A percentile compares a stretch with the other conserved stretches of the same genome.
Conservation (phyloP, 2,888 invertebrate genomes). For the Macrostomum cliftonense region DNA sequence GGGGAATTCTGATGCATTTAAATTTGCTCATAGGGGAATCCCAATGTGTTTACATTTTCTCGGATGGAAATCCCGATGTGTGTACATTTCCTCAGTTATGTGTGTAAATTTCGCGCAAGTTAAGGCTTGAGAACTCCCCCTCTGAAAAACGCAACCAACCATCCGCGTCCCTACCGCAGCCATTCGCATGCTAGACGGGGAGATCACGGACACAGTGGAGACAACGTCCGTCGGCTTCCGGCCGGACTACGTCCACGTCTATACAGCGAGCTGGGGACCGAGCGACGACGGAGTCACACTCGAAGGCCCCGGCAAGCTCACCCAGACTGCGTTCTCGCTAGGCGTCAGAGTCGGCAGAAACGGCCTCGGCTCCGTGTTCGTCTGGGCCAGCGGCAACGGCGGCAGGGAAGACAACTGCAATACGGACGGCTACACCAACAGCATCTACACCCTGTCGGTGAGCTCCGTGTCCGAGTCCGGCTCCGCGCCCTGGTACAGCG, state of each 20-base stretch:
- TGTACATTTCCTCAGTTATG: no score
- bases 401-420: constrained; percentile 74
- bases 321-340: constrained; percentile 30
- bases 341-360: constrained; percentile 31
- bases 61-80: no score
- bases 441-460: constrained; percentile 91
- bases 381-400: constrained; percentile 97
- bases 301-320: constrained; percentile 32
- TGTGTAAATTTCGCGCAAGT: no score
- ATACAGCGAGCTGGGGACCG: constrained; percentile 36
- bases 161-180: constrained; percentile 44
- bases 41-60: no score
- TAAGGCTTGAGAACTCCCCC: no score
- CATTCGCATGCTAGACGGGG: constrained; percentile 89
- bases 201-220: constrained; percentile 94
- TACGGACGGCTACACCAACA: constrained; percentile 97
- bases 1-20: no score
- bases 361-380: constrained; percentile 87
- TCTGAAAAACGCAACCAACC: no score
- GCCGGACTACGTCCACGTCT: constrained; percentile 54
- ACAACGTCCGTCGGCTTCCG: constrained; percentile 78
- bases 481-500: constrained; percentile 73
- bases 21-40: no score
- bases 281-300: constrained; percentile 36
- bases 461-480: constrained; percentile 51